Percentiles rank a stretch among this genome's conserved stretches.
Conservation (phyloP, 2,888 invertebrate genomes). For the Ormyrus thymus region DNA sequence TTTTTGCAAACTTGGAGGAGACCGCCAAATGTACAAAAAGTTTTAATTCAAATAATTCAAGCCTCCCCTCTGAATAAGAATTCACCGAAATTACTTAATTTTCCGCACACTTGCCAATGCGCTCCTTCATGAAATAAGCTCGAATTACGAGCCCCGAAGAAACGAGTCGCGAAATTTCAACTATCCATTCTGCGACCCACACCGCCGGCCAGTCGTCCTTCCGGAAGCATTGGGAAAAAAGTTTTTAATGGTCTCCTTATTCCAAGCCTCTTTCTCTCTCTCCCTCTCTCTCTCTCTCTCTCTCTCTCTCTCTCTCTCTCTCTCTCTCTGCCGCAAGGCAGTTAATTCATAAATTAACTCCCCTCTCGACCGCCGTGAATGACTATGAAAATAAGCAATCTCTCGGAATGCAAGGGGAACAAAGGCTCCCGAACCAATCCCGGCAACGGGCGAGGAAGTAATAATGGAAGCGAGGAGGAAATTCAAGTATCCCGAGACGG, state of each 20-base stretch:
- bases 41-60: too few species aligned
- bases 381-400: conserved; percentile 32
- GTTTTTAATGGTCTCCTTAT: conserved; percentile 13
- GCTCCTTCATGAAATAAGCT: too few species aligned
- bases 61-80: too few species aligned
- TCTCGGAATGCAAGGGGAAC: not conserved
- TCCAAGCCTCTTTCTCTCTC: not conserved
- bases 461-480: not conserved
- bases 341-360: conserved; percentile 30
- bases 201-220: not conserved
- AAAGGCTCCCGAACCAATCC: not conserved
- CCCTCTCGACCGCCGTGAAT: not conserved
- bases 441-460: not conserved
- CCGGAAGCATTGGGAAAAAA: not conserved
- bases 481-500: not conserved
- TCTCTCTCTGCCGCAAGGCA: not conserved
- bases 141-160: too few species aligned
- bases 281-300: not conserved
- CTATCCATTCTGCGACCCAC: not conserved
- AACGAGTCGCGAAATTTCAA: not conserved
- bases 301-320: too few species aligned
- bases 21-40: too few species aligned
- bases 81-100: too few species aligned
- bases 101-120: too few species aligned
- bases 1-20: too few species aligned